These are phyloP conservation scores for Drosophila fungiperda DNA, from an alignment of 2,888 invertebrate species.

Conservation along the genomic window DNA sequence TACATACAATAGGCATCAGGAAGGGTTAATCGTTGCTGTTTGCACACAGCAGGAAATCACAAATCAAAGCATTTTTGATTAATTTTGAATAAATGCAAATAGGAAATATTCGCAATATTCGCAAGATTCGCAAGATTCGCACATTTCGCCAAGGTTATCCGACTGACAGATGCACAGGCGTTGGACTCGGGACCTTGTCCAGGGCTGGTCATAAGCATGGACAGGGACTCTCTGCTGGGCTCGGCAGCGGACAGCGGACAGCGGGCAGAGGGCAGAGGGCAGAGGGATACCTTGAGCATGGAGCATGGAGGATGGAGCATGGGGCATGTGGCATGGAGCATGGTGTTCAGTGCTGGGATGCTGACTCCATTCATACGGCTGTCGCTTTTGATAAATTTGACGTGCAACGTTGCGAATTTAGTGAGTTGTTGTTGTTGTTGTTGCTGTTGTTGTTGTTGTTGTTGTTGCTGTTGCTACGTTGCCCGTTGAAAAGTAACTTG, in stretches of 20 bases:
- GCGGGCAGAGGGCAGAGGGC: no score
- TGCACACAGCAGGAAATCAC: conserved; percentile 83
- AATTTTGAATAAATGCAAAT: conserved; percentile 82
- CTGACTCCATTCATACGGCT: conserved; percentile 68
- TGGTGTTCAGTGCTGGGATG: conserved; percentile 14
- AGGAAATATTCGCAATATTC: conserved; percentile 47
- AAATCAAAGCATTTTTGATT: conserved; percentile 83
- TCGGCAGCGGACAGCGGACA: no score
- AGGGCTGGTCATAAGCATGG: conserved; percentile 8
- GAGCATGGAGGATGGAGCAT: not conserved
- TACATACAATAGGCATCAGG: not conserved
- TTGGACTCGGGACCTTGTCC: conserved; percentile 4
- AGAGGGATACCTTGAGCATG: not conserved
- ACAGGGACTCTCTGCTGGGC: not conserved
- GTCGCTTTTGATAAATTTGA: conserved; percentile 78
- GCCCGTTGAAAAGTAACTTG: conserved; percentile 70
- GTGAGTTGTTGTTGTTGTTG: conserved; percentile 46
- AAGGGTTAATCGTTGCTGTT: conserved; percentile 3
- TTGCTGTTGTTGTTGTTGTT: not conserved
- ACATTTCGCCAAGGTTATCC: conserved; percentile 64
- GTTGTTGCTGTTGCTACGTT: not conserved
- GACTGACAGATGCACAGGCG: conserved; percentile 63
- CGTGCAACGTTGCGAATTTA: conserved; percentile 45
- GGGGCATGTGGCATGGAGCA: not conserved
- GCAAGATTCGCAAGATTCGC: conserved; percentile 33